Conservation (phyloP, 2,797 vertebrate genomes). For the Rallus crepitans region DNA sequence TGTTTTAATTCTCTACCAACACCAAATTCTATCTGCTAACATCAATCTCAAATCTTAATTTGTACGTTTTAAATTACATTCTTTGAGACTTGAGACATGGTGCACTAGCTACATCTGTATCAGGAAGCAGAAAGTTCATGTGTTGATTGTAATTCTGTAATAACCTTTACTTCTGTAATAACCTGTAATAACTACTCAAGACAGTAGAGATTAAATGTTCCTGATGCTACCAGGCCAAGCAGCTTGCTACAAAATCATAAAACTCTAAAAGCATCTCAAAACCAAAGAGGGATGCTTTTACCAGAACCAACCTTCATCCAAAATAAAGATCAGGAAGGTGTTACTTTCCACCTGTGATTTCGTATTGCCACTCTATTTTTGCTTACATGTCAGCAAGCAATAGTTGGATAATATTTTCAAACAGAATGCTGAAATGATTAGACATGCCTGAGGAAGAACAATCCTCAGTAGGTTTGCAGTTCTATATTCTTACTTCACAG, state of each 20-base stretch:
- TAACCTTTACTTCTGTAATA: not conserved
- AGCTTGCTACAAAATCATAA: not conserved
- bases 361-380: not conserved
- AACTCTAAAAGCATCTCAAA: not conserved
- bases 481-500: not conserved
- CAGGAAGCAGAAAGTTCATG: not conserved
- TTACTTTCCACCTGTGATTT: not conserved
- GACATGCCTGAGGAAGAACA: not conserved
- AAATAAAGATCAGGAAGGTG: not conserved
- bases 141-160: not conserved
- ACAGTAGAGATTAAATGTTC: not conserved
- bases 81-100: not conserved
- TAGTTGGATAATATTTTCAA: not conserved
- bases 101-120: not conserved
- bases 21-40: not conserved
- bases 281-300: not conserved
- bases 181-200: too few relatives aligned
- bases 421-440: not conserved
- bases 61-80: not conserved
- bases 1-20: not conserved
- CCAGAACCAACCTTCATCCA: not conserved
- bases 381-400: not conserved
- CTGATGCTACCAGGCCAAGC: rapidly evolving
- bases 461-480: not conserved
- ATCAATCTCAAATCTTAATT: not conserved